phyloP scores from a whole-genome alignment of 2,113 vertebrate species.

The Pelmatolapia mariae region DNA sequence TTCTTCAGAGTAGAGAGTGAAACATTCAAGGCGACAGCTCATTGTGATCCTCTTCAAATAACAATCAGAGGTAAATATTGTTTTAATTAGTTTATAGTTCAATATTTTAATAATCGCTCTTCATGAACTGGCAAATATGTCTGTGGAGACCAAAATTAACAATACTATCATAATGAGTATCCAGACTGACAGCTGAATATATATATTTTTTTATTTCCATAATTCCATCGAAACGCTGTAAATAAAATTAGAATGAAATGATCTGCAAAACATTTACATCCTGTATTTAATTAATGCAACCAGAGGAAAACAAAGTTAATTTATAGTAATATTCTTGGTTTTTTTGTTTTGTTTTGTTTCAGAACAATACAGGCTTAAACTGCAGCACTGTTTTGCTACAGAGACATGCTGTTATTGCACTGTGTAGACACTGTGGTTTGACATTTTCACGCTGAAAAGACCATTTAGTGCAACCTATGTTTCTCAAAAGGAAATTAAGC shows the following conservation, averaged over 20 bases:
- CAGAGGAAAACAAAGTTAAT: neutral
- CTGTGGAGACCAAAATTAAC: neutral
- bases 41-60: no score
- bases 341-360: fast-evolving
- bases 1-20: no score
- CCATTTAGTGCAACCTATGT: neutral
- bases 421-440: neutral
- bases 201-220: neutral
- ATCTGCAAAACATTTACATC: neutral
- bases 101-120: neutral
- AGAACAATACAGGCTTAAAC: neutral
- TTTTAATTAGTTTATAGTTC: fast-evolving
- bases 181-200: neutral
- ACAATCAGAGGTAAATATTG: no score
- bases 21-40: no score
- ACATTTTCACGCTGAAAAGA: neutral
- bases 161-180: neutral
- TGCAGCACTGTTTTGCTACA: neutral
- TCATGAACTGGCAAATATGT: neutral
- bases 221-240: no score
- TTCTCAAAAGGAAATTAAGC: neutral
- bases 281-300: neutral
- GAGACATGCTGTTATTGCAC: neutral
- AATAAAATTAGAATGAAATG: neutral
- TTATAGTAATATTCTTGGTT: neutral